Percentiles rank a stretch among this genome's conserved stretches.
Evolutionary conservation across 2,888 invertebrate genomes (phyloP).

Genomic region (Agrochola macilenta): DNA sequence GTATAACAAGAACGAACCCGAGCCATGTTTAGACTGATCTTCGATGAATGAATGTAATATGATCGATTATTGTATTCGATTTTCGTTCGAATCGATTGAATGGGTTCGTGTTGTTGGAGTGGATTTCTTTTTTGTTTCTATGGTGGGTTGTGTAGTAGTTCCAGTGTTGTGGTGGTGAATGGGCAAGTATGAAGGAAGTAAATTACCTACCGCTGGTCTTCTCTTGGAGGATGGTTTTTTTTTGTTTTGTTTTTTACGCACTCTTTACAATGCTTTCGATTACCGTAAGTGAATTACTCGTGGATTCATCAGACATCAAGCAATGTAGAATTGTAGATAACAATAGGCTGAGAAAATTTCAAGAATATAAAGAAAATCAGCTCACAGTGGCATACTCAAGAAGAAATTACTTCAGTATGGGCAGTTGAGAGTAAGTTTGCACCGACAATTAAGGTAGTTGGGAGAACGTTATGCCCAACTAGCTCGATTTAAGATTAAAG

Average conservation of each 20-base stretch:
- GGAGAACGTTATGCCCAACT: background rate
- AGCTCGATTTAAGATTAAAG: background rate
- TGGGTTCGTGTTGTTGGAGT: conserved; percentile 32
- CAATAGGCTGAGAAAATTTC: conserved; percentile 12
- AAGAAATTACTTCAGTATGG: conserved; percentile 8
- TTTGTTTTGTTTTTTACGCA: background rate
- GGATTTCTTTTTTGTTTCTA: conserved; percentile 25
- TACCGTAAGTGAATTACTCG: background rate
- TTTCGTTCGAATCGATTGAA: conserved; percentile 64
- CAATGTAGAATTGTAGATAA: conserved; percentile 1
- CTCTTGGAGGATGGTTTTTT: background rate
- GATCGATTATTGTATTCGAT: conserved; percentile 70
- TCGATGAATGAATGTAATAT: conserved; percentile 83
- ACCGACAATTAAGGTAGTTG: background rate
- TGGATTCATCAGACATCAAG: conserved; percentile 15
- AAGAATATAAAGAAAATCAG: conserved; percentile 11
- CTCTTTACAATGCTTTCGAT: background rate
- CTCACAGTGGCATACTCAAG: conserved; percentile 17
- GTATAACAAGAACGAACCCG: conserved; percentile 81
- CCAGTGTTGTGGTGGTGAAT: background rate
- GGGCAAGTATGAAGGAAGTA: background rate
- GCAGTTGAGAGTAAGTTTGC: background rate
- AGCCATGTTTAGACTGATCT: conserved; percentile 88
- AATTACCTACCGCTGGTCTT: background rate
- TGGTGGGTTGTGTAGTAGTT: background rate